phyloP scores from a whole-genome alignment of 2,888 invertebrate species.

The Coelopa pilipes region DNA sequence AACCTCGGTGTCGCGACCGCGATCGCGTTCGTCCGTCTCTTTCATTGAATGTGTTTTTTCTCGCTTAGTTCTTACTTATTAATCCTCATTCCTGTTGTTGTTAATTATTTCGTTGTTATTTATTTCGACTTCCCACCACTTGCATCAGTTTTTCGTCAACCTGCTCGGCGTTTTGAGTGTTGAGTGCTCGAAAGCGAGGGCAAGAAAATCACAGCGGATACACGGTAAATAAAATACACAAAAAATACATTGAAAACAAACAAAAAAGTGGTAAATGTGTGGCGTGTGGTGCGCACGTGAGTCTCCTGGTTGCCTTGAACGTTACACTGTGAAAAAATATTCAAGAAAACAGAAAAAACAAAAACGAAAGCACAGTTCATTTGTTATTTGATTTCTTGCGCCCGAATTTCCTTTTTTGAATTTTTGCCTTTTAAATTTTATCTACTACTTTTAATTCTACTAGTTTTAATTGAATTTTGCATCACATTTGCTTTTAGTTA shows the following conservation, averaged over 20 bases:
- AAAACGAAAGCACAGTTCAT: neutral
- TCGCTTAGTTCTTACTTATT: too few species aligned
- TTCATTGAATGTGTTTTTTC: too few species aligned
- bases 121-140: too few species aligned
- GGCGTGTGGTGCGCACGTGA: slow-evolving; percentile 60
- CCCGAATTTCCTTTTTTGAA: slow-evolving; percentile 8
- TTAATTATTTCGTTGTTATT: too few species aligned
- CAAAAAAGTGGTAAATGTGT: slow-evolving; percentile 57
- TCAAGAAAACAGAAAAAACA: too few species aligned
- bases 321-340: neutral
- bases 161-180: neutral
- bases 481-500: slow-evolving; percentile 35
- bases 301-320: slow-evolving; percentile 54
- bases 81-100: too few species aligned
- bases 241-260: slow-evolving; percentile 37
- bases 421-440: slow-evolving; percentile 7
- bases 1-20: too few species aligned
- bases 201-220: slow-evolving; percentile 5
- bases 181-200: neutral
- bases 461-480: slow-evolving; percentile 16
- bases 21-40: too few species aligned
- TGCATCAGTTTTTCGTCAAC: too few species aligned
- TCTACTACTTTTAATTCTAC: neutral
- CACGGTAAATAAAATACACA: neutral
- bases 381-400: slow-evolving; percentile 28